Evolutionary conservation across 2,113 vertebrate genomes (phyloP).

Genomic region (Sphaerodactylus townsendi): DNA sequence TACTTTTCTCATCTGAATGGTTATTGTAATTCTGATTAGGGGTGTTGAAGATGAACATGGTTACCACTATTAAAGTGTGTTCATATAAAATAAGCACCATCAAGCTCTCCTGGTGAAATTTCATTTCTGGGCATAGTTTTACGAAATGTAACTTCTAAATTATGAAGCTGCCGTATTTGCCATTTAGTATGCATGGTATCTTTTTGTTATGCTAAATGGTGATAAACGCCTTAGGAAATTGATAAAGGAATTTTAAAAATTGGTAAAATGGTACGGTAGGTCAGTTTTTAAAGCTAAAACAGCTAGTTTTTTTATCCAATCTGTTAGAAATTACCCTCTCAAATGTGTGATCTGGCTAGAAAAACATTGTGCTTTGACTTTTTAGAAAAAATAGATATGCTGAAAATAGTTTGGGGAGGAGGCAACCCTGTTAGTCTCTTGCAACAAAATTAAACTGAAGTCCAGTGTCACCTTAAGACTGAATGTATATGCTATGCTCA

Average conservation of each 20-base stretch:
- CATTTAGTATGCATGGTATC: slow-evolving; percentile 66
- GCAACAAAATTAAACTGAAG: too few species aligned
- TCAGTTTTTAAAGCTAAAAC: slow-evolving; percentile 38
- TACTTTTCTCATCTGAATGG: slow-evolving; percentile 68
- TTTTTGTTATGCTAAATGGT: slow-evolving; percentile 60
- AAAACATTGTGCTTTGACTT: slow-evolving; percentile 37
- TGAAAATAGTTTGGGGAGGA: slow-evolving; percentile 19
- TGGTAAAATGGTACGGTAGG: slow-evolving; percentile 37
- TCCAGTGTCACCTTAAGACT: too few species aligned
- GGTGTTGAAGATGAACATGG: slow-evolving; percentile 54
- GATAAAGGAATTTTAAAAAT: slow-evolving; percentile 55
- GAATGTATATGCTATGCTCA: too few species aligned
- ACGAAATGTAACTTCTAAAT: slow-evolving; percentile 67
- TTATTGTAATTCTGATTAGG: slow-evolving; percentile 68
- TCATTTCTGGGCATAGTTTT: slow-evolving; percentile 69
- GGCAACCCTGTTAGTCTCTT: too few species aligned
- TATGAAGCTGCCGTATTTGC: slow-evolving; percentile 64
- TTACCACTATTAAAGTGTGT: slow-evolving; percentile 68
- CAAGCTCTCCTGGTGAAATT: slow-evolving; percentile 57
- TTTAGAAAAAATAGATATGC: slow-evolving; percentile 34
- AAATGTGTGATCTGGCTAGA: slow-evolving; percentile 34
- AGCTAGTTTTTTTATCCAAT: slow-evolving; percentile 49
- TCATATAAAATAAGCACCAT: slow-evolving; percentile 63
- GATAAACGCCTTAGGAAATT: slow-evolving; percentile 65
- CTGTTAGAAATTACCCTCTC: slow-evolving; percentile 56